These are phyloP conservation scores for Etheostoma cragini DNA, from an alignment of 2,113 vertebrate species.

Conservation along the genomic window DNA sequence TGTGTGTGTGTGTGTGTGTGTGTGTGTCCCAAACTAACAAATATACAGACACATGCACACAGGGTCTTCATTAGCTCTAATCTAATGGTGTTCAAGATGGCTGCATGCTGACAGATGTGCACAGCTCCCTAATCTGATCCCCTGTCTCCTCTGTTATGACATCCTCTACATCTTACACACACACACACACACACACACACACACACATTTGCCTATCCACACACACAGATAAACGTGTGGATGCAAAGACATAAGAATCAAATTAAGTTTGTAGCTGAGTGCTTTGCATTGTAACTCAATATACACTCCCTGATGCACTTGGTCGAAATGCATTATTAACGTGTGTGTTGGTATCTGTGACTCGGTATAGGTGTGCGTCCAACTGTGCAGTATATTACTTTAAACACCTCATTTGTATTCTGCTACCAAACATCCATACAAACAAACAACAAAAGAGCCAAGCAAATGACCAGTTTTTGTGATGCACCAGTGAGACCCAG, in stretches of 20 bases:
- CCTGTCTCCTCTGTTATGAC: constrained; percentile 76
- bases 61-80: constrained; percentile 80
- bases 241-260: constrained; percentile 63
- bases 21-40: constrained; percentile 52
- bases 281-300: constrained; percentile 82
- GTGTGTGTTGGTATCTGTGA: constrained; percentile 45
- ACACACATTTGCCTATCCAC: not conserved
- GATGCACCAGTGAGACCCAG: not conserved
- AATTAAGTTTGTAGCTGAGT: constrained; percentile 77
- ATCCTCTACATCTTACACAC: constrained; percentile 73
- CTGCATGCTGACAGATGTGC: constrained; percentile 81
- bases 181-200: constrained; percentile 23
- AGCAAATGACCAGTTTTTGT: constrained; percentile 15
- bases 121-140: constrained; percentile 79
- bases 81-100: constrained; percentile 79
- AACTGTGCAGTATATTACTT: constrained; percentile 63
- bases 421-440: constrained; percentile 29
- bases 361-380: constrained; percentile 60
- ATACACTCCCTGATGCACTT: constrained; percentile 62
- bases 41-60: constrained; percentile 65
- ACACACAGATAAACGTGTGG: constrained; percentile 31
- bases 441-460: constrained; percentile 34
- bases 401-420: constrained; percentile 74
- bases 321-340: constrained; percentile 77
- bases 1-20: not conserved